phyloP scores from a whole-genome alignment of 2,797 vertebrate species.

The Typhlichthys eigenmanni region DNA sequence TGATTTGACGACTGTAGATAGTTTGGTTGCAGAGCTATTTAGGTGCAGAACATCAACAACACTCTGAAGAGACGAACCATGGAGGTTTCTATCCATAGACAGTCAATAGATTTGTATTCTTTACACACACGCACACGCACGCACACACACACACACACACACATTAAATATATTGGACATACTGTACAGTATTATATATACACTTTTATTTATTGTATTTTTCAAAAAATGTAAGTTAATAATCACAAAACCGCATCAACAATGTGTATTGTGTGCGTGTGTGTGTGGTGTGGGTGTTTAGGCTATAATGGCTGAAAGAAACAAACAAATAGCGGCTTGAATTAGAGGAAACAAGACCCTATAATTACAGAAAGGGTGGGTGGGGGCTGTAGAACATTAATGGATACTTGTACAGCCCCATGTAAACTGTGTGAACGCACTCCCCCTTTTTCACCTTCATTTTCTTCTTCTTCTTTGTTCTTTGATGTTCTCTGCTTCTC shows the following conservation, averaged over 20 bases:
- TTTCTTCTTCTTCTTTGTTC: neutral
- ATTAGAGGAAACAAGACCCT: conserved; percentile 56
- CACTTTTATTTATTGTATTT: no score
- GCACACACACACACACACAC: no score
- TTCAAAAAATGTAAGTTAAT: no score
- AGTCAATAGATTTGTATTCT: no score
- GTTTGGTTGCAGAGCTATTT: no score
- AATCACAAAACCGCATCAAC: neutral
- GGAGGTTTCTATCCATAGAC: no score
- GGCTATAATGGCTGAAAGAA: conserved; percentile 42
- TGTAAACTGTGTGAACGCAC: neutral
- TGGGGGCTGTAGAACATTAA: conserved; percentile 34
- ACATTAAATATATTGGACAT: no score
- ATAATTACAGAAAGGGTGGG: conserved; percentile 65
- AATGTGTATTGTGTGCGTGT: conserved; percentile 3
- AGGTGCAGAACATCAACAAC: no score
- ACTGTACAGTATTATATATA: no score
- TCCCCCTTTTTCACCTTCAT: neutral
- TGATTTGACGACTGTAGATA: no score
- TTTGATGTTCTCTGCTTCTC: neutral
- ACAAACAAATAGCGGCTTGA: conserved; percentile 61
- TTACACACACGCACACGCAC: no score
- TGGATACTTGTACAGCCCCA: conserved; percentile 35
- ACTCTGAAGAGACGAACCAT: no score
- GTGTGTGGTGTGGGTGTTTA: conserved; percentile 21